These are phyloP conservation scores for Orchestes rusci DNA, from an alignment of 2,888 invertebrate genomes.

Conservation along the genomic window DNA sequence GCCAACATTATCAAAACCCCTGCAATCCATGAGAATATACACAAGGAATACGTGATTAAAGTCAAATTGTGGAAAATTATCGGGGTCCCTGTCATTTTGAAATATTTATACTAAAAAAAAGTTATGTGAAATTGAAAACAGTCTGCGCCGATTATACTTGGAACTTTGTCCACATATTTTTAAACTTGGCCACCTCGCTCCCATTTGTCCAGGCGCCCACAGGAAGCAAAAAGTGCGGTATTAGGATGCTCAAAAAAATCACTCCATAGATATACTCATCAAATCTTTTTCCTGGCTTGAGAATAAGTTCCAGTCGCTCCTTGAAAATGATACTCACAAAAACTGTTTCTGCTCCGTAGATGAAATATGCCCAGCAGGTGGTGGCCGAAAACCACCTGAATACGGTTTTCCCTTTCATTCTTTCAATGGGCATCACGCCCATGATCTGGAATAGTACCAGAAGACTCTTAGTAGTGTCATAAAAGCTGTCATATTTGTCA, in stretches of 20 bases:
- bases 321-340: slow-evolving; percentile 41
- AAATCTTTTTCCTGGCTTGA: slow-evolving; percentile 54
- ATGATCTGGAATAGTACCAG: slow-evolving; percentile 66
- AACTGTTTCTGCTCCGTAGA: slow-evolving; percentile 56
- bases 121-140: neutral
- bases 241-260: slow-evolving; percentile 63
- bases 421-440: slow-evolving; percentile 70
- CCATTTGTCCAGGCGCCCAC: slow-evolving; percentile 66
- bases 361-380: slow-evolving; percentile 58
- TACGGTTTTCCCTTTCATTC: slow-evolving; percentile 47
- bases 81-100: slow-evolving; percentile 54
- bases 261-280: slow-evolving; percentile 70
- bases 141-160: slow-evolving; percentile 45
- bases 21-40: slow-evolving; percentile 59
- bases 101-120: slow-evolving; percentile 52
- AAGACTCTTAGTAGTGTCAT: slow-evolving; percentile 62
- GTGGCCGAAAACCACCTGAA: slow-evolving; percentile 58
- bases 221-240: slow-evolving; percentile 63
- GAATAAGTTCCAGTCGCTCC: slow-evolving; percentile 38
- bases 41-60: slow-evolving; percentile 56
- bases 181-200: slow-evolving; percentile 62
- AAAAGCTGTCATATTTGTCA: slow-evolving; percentile 63
- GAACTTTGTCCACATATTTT: slow-evolving; percentile 73
- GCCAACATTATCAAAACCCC: slow-evolving; percentile 60
- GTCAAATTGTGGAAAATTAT: slow-evolving; percentile 60